Evolutionary conservation across 2,113 vertebrate species (phyloP), one percentile per base, ranked within the genome.

Genomic region (Rattus norvegicus): DNA sequence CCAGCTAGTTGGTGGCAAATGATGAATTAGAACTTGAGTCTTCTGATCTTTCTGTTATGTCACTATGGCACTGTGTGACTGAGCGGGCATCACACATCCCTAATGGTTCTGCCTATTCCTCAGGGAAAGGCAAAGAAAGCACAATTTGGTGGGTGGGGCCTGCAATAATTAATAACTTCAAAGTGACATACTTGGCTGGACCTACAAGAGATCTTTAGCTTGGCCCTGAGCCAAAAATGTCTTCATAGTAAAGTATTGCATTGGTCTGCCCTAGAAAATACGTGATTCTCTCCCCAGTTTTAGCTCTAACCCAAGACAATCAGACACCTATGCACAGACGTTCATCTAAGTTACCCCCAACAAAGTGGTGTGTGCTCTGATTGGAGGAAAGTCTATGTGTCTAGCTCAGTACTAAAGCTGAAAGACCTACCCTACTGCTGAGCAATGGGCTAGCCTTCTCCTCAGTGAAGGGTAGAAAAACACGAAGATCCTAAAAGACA

Each of bases 81-180:
- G 69, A 69, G 76, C 17, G 10, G 20, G 43, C 91, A 84, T 87
- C 47, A 47, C 22, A 28, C 10, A 10, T 63, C 33, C 36, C 63
- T 33, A 26, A 36, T 39, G 39, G 77, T 24, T 26, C 7, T 61
- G 39, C 39, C 47, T 52, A 2, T 0, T 63, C 56, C 19, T 93
- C 43, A 69, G 43, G 26, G 75, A 81, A 79, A 91, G 49, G 69
- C 79, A 43, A 89, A 93, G 11, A 80, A 87, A 81, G n/a, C 39
- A 63, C 30, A 24, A 61, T 76, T 86, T 39, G 59, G 36, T 69
- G 67, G 43, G n/a, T 22, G 26, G 33, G 54, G 4, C 4, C 0
- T 28, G 17, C 0, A 14, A 28, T 77, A 61, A 69, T 61, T 72
- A 77, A 80, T 87, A 83, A 88, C 84, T 63, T 63, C 85, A 88